Conservation (phyloP, 1,140 invertebrate species). For the Atta colombica region DNA sequence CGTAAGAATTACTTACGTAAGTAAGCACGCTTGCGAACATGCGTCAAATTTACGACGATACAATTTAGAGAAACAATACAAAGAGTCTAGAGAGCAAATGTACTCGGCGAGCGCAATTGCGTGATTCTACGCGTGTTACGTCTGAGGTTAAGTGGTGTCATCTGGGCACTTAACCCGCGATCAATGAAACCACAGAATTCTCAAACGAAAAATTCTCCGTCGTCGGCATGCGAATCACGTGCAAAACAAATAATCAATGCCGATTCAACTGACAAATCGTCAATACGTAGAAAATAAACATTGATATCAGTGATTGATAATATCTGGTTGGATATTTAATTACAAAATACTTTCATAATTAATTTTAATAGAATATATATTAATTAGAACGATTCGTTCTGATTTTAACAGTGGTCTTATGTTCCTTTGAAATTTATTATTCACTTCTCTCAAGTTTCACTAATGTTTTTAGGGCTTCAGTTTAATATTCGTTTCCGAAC, state of each 20-base stretch:
- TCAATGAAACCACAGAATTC: slow-evolving; percentile 79
- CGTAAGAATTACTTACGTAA: slow-evolving; percentile 17
- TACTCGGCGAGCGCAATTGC: slow-evolving; percentile 55
- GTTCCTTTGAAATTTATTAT: neutral
- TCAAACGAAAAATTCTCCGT: slow-evolving; percentile 66
- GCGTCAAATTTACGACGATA: neutral
- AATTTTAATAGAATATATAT: neutral
- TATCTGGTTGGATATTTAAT: neutral
- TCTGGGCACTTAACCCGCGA: slow-evolving; percentile 75
- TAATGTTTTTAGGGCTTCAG: slow-evolving; percentile 10
- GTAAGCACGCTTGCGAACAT: neutral
- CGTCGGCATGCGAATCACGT: slow-evolving; percentile 34
- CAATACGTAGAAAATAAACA: neutral
- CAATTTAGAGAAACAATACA: slow-evolving; percentile 21
- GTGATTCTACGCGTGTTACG: slow-evolving; percentile 68
- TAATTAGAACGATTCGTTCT: neutral
- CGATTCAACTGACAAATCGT: neutral
- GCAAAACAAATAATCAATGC: slow-evolving; percentile 10
- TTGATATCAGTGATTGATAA: neutral
- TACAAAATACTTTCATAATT: neutral
- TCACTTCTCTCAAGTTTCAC: neutral
- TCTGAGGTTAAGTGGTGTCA: slow-evolving; percentile 74
- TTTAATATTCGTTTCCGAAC: slow-evolving; percentile 48
- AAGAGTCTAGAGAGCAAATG: slow-evolving; percentile 36
- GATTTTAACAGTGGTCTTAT: neutral